Evolutionary conservation across 2,888 invertebrate genomes (phyloP).

Genomic region (Arrhopalites spinosus): DNA sequence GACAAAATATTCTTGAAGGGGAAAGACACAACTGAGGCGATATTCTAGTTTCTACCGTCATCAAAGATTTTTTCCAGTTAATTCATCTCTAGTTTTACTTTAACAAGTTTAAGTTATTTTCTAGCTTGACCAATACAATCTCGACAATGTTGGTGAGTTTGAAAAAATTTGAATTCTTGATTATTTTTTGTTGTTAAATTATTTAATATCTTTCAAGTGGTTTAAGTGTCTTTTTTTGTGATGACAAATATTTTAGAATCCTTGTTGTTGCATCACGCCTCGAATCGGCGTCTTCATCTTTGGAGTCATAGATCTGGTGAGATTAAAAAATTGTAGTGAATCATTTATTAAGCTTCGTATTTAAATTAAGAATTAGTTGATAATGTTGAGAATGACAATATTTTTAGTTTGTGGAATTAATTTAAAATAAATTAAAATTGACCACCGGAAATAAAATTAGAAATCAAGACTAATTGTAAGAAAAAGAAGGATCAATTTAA

Average conservation of each 20-base stretch:
- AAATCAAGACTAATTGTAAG: no score
- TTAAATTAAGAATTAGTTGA: no score
- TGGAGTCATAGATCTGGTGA: slow-evolving; percentile 49
- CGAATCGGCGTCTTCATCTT: slow-evolving; percentile 48
- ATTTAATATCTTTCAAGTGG: not conserved
- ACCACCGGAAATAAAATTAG: no score
- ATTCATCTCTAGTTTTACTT: no score
- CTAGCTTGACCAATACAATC: not conserved
- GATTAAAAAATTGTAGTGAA: no score
- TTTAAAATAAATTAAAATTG: no score
- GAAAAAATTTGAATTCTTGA: not conserved
- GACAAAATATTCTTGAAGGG: not conserved
- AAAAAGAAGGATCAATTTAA: not conserved
- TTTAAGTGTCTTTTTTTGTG: not conserved
- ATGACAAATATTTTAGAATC: slow-evolving; percentile 39
- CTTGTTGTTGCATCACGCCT: slow-evolving; percentile 52
- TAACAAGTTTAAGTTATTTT: no score
- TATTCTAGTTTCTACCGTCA: not conserved
- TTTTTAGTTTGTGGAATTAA: no score
- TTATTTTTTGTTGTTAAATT: not conserved
- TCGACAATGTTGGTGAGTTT: not conserved
- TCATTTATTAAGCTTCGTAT: no score
- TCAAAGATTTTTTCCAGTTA: not conserved
- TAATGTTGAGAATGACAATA: not conserved
- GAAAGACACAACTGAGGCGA: not conserved